Percentiles rank a stretch among this genome's conserved stretches.
Conservation (phyloP, 2,888 invertebrate species). For the Acronicta alni region DNA sequence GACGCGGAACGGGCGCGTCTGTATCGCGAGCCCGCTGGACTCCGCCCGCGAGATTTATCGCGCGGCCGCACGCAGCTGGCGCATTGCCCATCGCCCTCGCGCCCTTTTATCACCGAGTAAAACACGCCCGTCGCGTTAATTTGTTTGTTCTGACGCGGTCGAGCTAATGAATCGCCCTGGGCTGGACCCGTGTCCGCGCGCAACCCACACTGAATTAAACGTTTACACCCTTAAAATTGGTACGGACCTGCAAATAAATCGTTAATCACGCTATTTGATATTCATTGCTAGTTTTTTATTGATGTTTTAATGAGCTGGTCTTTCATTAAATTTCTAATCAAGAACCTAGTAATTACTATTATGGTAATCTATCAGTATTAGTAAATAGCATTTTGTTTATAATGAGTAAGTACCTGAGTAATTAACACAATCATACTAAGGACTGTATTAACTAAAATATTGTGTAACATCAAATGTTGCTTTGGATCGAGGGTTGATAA, state of each 20-base stretch:
- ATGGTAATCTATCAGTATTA: no score
- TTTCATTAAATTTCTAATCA: not conserved
- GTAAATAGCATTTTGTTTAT: no score
- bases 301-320: constrained; percentile 48
- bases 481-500: no score
- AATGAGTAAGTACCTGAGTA: no score
- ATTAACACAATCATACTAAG: no score
- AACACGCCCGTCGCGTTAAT: constrained; percentile 87
- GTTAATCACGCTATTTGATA: constrained; percentile 78
- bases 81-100: constrained; percentile 79
- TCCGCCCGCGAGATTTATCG: constrained; percentile 78
- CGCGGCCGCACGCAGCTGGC: constrained; percentile 83
- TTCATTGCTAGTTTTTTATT: constrained; percentile 60
- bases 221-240: constrained; percentile 84
- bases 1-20: constrained; percentile 37
- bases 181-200: constrained; percentile 83
- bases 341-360: no score
- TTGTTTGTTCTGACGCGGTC: constrained; percentile 88
- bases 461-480: no score
- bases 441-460: no score
- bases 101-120: constrained; percentile 87
- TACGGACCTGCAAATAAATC: constrained; percentile 81
- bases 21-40: constrained; percentile 48
- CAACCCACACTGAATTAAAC: constrained; percentile 79
- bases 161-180: constrained; percentile 87